Conservation (phyloP, 2,888 invertebrate genomes). For the Pachliopta kotzebuea region DNA sequence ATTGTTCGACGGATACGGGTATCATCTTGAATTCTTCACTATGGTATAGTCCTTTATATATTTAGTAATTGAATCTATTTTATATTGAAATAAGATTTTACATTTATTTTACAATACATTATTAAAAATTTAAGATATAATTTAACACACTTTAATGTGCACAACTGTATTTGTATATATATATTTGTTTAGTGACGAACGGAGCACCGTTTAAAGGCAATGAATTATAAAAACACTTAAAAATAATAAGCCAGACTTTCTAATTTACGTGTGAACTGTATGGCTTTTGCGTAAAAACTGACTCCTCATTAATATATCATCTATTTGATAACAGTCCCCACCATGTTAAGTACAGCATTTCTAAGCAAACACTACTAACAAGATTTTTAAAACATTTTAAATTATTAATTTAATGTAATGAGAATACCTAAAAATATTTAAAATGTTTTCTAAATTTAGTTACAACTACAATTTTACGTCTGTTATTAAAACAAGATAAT, state of each 20-base stretch:
- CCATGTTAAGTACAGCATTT: conserved; percentile 4
- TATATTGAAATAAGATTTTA: background rate
- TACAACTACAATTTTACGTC: no score
- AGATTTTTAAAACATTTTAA: background rate
- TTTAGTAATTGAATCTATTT: background rate
- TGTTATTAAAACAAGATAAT: no score
- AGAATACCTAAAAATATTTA: no score
- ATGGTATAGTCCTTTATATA: background rate
- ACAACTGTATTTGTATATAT: background rate
- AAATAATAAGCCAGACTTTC: background rate
- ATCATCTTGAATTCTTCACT: conserved; percentile 31
- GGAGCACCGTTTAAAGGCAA: background rate
- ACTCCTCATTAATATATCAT: conserved; percentile 9
- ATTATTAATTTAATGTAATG: background rate
- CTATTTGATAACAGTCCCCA: conserved; percentile 17
- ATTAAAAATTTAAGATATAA: background rate
- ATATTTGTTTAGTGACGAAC: background rate
- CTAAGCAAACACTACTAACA: conserved; percentile 8
- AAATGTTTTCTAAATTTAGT: no score
- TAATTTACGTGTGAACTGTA: conserved; percentile 12
- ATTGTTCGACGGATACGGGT: conserved; percentile 35
- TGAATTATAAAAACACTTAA: background rate
- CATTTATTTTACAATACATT: background rate
- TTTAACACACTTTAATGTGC: background rate
- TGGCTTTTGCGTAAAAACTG: conserved; percentile 23